Percentiles rank a stretch among this genome's conserved stretches.
Conservation (phyloP, 2,888 invertebrate species). For the Drosophila gaucha region DNA sequence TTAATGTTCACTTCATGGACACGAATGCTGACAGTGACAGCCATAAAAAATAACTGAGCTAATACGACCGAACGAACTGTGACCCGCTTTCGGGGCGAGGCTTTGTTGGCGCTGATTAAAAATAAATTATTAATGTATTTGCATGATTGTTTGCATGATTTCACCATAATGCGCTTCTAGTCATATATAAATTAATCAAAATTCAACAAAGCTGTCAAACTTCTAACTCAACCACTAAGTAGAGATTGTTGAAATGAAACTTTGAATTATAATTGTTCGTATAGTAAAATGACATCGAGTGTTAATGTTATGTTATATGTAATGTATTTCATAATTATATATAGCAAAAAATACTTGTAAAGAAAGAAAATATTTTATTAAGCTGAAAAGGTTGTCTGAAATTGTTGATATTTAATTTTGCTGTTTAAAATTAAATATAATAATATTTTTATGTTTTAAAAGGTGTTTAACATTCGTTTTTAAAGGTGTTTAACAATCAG, state of each 20-base stretch:
- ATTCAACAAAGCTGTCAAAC: slow-evolving; percentile 6
- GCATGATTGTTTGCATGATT: slow-evolving; percentile 47
- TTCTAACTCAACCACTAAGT: background rate
- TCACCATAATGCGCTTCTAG: slow-evolving; percentile 8
- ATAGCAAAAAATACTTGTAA: no score
- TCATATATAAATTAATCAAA: slow-evolving; percentile 14
- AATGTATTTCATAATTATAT: no score
- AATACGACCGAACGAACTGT: slow-evolving; percentile 31
- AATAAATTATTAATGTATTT: slow-evolving; percentile 68
- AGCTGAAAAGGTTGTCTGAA: no score
- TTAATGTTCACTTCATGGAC: slow-evolving; percentile 59
- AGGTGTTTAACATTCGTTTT: no score
- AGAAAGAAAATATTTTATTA: no score
- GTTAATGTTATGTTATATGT: background rate
- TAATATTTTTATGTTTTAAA: no score
- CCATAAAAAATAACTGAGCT: slow-evolving; percentile 61
- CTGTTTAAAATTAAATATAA: no score
- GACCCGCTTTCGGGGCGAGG: slow-evolving; percentile 18
- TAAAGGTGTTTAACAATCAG: no score
- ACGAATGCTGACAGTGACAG: slow-evolving; percentile 59
- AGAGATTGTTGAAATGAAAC: background rate
- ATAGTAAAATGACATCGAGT: background rate
- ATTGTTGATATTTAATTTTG: no score
- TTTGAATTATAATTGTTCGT: background rate
- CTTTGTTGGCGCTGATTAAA: slow-evolving; percentile 59